Evolutionary conservation across 2,113 vertebrate genomes (phyloP), one percentile per base, ranked within the genome.

Genomic region (Numida meleagris): DNA sequence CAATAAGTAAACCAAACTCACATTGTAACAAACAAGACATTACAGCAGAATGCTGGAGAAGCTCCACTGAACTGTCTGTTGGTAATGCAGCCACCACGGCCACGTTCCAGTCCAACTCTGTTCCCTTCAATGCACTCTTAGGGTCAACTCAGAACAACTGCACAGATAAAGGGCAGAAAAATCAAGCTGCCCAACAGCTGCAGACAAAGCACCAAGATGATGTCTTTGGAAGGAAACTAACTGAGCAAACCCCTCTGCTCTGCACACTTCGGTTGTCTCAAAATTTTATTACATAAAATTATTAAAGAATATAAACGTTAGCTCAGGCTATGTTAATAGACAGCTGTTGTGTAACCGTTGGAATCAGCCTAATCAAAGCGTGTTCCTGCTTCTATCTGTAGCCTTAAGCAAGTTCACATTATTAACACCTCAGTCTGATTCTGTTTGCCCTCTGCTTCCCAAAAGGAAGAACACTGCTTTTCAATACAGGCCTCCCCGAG

Each of bases 241-340:
- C 23, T 0, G 0, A n/a, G 27, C 14, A 6, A 17, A 63, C 40
- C 34, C 25, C 48, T 3, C 23, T 5, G 58, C 40, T 38, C 36
- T 4, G 0, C 4, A 8, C 5, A 8, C 18, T 34, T 36, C 48
- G 21, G 29, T 3, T 45, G 25, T 1, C 53, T 63, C 33, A 15
- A 9, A 18, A 10, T 12, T 6, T 50, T 4, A 31, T 17, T 2
- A 34, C 27, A 45, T 6, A 7, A 31, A 82, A 25, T 20, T 10
- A 12, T 29, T 14, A 25, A 18, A 33, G 55, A 34, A 1, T 2
- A 3, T 15, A 5, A 78, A 19, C 1, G 3, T 34, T 14, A 34
- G 76, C 57, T n/a, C 66, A 24, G n/a, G 24, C 8, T 23, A 2
- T 0, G 16, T 21, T 23, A 67, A 21, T 0, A 46, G 38, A 23